These are phyloP conservation scores for Drosophila lutescens DNA, from an alignment of 2,888 invertebrate species.

Conservation along the genomic window DNA sequence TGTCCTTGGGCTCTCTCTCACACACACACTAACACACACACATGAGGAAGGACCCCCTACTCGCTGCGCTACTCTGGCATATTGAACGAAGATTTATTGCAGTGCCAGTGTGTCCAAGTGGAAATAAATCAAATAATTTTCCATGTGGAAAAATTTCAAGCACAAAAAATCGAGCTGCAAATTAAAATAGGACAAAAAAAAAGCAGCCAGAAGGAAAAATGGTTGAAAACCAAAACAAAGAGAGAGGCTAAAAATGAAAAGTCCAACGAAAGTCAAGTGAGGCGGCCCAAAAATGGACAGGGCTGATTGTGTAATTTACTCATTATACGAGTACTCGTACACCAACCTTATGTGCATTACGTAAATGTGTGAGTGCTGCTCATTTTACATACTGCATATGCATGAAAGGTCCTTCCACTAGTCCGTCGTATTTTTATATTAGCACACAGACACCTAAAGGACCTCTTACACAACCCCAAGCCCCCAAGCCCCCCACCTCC, in stretches of 20 bases:
- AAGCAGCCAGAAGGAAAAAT: slow-evolving; percentile 15
- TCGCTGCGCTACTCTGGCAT: slow-evolving; percentile 67
- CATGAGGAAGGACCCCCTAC: slow-evolving; percentile 38
- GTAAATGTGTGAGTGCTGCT: slow-evolving; percentile 53
- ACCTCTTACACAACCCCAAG: slow-evolving; percentile 43
- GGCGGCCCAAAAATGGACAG: slow-evolving; percentile 50
- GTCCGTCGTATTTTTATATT: slow-evolving; percentile 73
- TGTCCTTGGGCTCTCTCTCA: slow-evolving; percentile 44
- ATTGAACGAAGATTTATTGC: slow-evolving; percentile 83
- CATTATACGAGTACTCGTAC: slow-evolving; percentile 72
- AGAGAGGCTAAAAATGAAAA: slow-evolving; percentile 27
- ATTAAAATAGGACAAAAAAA: slow-evolving; percentile 56
- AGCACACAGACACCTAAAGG: slow-evolving; percentile 53
- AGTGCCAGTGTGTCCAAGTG: slow-evolving; percentile 82
- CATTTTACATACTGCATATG: slow-evolving; percentile 68
- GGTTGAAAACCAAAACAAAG: slow-evolving; percentile 32
- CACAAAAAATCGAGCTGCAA: slow-evolving; percentile 53
- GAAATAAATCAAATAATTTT: slow-evolving; percentile 83
- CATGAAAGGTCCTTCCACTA: slow-evolving; percentile 55
- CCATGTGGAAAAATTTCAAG: slow-evolving; percentile 81
- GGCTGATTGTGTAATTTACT: slow-evolving; percentile 79
- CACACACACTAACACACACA: too few species aligned
- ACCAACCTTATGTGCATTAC: slow-evolving; percentile 55
- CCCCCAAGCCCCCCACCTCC: slow-evolving; percentile 52
- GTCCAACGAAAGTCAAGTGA: slow-evolving; percentile 65